These are phyloP conservation scores for Eclectus roratus DNA, from an alignment of 2,113 vertebrate species.

Conservation along the genomic window DNA sequence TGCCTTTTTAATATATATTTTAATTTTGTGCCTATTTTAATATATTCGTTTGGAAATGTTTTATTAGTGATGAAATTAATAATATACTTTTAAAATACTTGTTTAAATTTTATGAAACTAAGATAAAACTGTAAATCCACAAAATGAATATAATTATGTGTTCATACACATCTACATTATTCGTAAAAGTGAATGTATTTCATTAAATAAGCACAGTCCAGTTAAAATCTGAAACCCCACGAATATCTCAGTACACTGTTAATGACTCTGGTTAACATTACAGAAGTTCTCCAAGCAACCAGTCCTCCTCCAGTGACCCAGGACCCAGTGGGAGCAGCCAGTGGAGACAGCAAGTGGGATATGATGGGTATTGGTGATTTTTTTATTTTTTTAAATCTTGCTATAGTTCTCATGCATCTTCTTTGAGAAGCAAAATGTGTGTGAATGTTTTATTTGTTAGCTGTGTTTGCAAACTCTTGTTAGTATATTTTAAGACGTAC, in stretches of 20 bases:
- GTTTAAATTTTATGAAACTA: neutral
- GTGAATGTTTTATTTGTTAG: neutral
- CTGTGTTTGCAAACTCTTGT: neutral
- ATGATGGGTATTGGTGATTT: slow-evolving; percentile 81
- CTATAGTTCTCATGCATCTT: neutral
- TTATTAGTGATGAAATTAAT: neutral
- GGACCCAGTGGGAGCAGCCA: slow-evolving; percentile 88
- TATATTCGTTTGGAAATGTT: neutral
- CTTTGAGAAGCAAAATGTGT: neutral
- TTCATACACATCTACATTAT: neutral
- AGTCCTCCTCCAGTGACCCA: slow-evolving; percentile 95
- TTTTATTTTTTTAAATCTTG: neutral
- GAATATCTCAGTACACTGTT: slow-evolving; percentile 63
- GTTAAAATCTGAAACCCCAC: slow-evolving; percentile 62
- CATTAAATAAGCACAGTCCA: neutral
- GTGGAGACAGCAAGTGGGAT: slow-evolving; percentile 91
- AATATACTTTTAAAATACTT: neutral
- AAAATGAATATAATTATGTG: neutral
- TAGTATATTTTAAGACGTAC: neutral
- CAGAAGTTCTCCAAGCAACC: slow-evolving; percentile 96
- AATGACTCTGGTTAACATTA: slow-evolving; percentile 77
- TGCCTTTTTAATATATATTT: neutral
- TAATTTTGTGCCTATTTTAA: neutral
- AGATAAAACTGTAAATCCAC: neutral
- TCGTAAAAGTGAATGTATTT: neutral